Conservation (phyloP, 2,113 vertebrate species). For the Heliornis fulica region DNA sequence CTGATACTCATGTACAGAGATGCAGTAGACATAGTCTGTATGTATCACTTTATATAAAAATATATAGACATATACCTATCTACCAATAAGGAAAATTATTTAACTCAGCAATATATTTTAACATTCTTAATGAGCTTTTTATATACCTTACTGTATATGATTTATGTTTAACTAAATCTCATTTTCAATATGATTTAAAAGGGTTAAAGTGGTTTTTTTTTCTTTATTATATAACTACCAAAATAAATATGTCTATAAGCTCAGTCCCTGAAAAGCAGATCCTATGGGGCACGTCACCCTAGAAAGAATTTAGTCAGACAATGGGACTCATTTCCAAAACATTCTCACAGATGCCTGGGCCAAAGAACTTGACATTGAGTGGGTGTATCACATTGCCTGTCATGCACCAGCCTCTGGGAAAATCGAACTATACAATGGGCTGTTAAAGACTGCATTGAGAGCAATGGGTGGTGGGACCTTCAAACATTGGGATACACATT, state of each 20-base stretch:
- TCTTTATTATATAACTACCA: not conserved
- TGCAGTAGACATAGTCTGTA: not conserved
- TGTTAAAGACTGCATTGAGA: too few species aligned
- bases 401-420: too few species aligned
- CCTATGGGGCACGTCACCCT: too few species aligned
- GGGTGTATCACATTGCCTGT: too few species aligned
- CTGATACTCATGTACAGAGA: not conserved
- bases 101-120: not conserved
- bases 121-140: not conserved
- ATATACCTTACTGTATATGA: not conserved
- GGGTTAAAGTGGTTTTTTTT: not conserved
- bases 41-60: not conserved
- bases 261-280: too few species aligned
- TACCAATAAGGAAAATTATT: not conserved
- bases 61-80: not conserved
- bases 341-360: too few species aligned
- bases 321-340: too few species aligned
- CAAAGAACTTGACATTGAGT: too few species aligned
- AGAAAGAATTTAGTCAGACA: too few species aligned
- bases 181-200: not conserved
- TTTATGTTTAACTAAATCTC: not conserved
- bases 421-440: too few species aligned
- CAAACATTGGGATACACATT: too few species aligned
- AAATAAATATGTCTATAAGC: not conserved
- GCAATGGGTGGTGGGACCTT: too few species aligned